Evolutionary conservation across 2,113 vertebrate genomes (phyloP).

Genomic region (Lagopus muta): DNA sequence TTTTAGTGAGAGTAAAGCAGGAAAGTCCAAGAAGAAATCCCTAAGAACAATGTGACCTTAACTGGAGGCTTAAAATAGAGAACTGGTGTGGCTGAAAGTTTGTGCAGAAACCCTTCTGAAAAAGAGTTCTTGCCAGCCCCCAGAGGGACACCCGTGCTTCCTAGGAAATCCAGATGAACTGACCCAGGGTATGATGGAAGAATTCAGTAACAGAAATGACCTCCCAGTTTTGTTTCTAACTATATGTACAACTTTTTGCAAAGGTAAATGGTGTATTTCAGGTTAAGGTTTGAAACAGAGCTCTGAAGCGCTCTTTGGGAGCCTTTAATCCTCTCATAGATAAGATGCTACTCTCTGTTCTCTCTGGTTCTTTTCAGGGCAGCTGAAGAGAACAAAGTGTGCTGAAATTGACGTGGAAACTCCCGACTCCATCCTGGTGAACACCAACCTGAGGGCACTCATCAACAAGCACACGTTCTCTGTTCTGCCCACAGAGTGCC

Average conservation of each 20-base stretch:
- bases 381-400: conserved; percentile 90
- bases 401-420: conserved; percentile 97
- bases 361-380: conserved; percentile 79
- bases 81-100: neutral
- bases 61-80: neutral
- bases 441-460: conserved; percentile 94
- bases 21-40: neutral
- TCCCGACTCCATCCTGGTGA: conserved; percentile 96
- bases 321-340: neutral
- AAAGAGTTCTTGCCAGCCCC: neutral
- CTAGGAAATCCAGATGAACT: accelerated
- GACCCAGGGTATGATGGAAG: accelerated
- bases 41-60: neutral
- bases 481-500: conserved; percentile 86
- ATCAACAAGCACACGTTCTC: conserved; percentile 98
- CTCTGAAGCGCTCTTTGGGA: accelerated
- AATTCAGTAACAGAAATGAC: neutral
- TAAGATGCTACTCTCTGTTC: neutral
- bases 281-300: accelerated
- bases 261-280: accelerated
- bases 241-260: neutral
- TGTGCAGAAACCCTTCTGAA: neutral
- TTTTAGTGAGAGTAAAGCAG: neutral
- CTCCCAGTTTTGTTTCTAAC: neutral
- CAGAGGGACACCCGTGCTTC: neutral